Conservation (phyloP, 2,888 invertebrate species). For the Drosophila niveifrons region DNA sequence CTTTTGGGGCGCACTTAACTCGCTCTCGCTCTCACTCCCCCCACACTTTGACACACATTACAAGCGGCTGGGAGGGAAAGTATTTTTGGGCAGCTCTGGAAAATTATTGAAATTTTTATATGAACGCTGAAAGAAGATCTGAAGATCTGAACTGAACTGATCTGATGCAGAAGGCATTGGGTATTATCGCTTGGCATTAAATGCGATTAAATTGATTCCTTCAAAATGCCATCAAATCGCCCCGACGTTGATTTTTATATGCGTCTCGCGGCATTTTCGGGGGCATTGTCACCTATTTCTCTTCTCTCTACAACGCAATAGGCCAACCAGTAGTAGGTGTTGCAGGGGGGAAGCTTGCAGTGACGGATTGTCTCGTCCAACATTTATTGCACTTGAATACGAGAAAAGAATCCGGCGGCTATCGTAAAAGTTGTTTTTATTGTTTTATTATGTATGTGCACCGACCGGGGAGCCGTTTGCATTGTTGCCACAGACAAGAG, state of each 20-base stretch:
- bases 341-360: slow-evolving; percentile 14
- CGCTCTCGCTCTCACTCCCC: too few relatives aligned
- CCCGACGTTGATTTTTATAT: slow-evolving; percentile 69
- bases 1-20: slow-evolving; percentile 73
- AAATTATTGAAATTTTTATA: slow-evolving; percentile 78
- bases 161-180: slow-evolving; percentile 53
- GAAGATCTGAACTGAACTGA: slow-evolving; percentile 11
- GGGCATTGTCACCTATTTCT: slow-evolving; percentile 51
- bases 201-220: slow-evolving; percentile 80
- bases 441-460: slow-evolving; percentile 68
- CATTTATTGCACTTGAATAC: slow-evolving; percentile 78
- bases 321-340: not conserved
- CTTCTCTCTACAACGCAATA: not conserved
- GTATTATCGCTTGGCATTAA: slow-evolving; percentile 71
- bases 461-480: slow-evolving; percentile 36
- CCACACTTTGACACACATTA: slow-evolving; percentile 58
- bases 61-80: slow-evolving; percentile 5
- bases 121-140: slow-evolving; percentile 48
- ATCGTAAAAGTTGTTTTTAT: slow-evolving; percentile 77
- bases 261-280: slow-evolving; percentile 41
- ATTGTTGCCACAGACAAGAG: not conserved
- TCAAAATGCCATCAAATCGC: slow-evolving; percentile 73
- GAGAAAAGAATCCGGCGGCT: slow-evolving; percentile 44
- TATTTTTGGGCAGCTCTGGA: slow-evolving; percentile 65
- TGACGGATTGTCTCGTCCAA: slow-evolving; percentile 71